phyloP scores from a whole-genome alignment of 2,113 vertebrate genomes.

The Gambusia holbrooki region DNA sequence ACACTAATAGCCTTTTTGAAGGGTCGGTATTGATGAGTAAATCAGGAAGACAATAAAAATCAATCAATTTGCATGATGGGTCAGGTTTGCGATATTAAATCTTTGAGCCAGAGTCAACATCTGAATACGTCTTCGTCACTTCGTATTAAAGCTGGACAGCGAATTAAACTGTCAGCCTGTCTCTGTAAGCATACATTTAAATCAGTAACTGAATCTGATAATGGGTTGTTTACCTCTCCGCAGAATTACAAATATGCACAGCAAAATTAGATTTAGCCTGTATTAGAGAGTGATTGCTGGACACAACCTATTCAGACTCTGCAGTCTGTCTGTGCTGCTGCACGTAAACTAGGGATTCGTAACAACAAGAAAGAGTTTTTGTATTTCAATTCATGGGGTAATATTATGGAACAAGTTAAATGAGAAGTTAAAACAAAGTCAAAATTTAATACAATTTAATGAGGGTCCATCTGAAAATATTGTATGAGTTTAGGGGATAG shows the following conservation, averaged over 20 bases:
- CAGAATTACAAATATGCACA: not conserved
- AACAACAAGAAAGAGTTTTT: no score
- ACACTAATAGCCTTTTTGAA: slow-evolving; percentile 2
- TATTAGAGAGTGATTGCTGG: slow-evolving; percentile 15
- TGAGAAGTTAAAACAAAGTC: no score
- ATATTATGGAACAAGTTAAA: no score
- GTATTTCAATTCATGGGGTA: no score
- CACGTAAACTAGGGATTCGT: no score
- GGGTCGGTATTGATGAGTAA: not conserved
- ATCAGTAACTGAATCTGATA: slow-evolving; percentile 9
- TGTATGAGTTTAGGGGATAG: no score
- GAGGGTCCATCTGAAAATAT: no score
- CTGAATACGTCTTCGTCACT: not conserved
- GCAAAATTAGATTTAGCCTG: slow-evolving; percentile 6
- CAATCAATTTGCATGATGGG: slow-evolving; percentile 6
- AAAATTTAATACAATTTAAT: no score
- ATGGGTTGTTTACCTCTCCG: not conserved
- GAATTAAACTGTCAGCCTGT: not conserved
- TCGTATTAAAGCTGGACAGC: not conserved
- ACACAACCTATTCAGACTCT: slow-evolving; percentile 3
- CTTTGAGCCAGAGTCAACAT: slow-evolving; percentile 2
- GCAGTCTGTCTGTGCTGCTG: no score
- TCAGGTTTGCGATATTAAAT: slow-evolving; percentile 10
- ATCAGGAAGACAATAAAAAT: not conserved
- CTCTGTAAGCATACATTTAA: slow-evolving; percentile 1